Base-by-base conservation (phyloP, 2,888 invertebrate species). In the Elysia crispata region DNA sequence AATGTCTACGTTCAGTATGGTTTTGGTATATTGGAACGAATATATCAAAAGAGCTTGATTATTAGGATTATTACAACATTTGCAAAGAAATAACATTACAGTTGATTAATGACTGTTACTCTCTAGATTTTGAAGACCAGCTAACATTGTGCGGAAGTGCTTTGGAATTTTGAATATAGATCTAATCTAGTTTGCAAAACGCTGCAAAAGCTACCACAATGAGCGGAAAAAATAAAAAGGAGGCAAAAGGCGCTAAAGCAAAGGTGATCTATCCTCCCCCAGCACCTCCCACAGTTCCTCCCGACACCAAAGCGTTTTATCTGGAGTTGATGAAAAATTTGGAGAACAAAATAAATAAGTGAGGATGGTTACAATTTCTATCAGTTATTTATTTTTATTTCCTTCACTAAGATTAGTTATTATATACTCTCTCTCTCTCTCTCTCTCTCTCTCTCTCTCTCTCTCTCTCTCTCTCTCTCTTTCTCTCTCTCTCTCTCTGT, bases 251-350 rank as follows among this genome's bases (percentile, higher is more conserved):
- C 57, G 23, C 28, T 31, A 31, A 67, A 31, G 31, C 31, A 30
- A 30, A 54, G 54, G 30, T 8, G 8, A 28, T 13, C 23, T 28
- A 23, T 18, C 76, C 80, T 18, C 77, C 77, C 18, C 20, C 23
- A 0, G 1, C 30, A n/a, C 28, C 30, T 6, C 69, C 77, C 6
- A 64, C 70, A 28, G 83, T 86, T 82, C 90, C 94, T 66, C 96
- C 96, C 93, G 95, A 96, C 1, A 96, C 96, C 86, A 95, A 94
- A 87, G 95, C 96, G 50, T 96, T 96, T 89, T 95, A 95, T 87
- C 96, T 97, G 90, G 93, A 97, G 72, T 96, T 96, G 90, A 95
- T 97, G 80, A 94, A 95, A 31, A 97, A 97, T 90, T 93, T 96
- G 84, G 97, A 97, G 89, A 95, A 62, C 96, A 95, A 89, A 86